Evolutionary conservation across 2,113 vertebrate species (phyloP), one percentile per base, ranked within the genome.

Genomic region (Cinclus cinclus): DNA sequence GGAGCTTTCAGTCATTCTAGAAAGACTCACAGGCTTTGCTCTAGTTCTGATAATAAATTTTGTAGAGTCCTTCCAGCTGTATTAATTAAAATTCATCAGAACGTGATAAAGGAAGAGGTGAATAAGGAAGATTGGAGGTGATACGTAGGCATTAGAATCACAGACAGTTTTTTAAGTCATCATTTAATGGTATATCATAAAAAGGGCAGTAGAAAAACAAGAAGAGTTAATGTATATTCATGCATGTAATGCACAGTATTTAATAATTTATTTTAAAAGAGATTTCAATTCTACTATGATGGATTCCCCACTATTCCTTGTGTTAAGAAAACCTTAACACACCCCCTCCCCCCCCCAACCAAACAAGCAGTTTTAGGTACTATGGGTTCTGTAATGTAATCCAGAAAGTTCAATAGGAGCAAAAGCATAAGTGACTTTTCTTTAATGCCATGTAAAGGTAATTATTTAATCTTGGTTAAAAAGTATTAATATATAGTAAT

Each of bases 1-100:
- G 63, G 75, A 93, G 47, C 82, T 88, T 97, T 93, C 87, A 86
- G 84, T 95, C 85, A 70, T 85, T 87, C 64, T 70, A 59, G 78
- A 85, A 83, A 50, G 46, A 90, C 46, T 74, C 6, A 2, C 67
- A 35, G 55, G 33, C 42, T 82, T 74, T 93, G 30, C n/a, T 91
- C 1, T 69, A 67, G 39, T 86, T 92, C 75, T 83, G 78, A 70
- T 46, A 69, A 71, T 60, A 33, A 75, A 67, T 79, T 95, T 79
- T 73, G 28, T 62, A 33, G 78, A 74, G 35, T 70, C 33, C 19
- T 92, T 95, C 80, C 30, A 80, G 47, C 33, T 86, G 47, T n/a
- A 49, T 87, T 83, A 94, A 70, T 89, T 95, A 88, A 84, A 94
- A 80, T 85, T 77, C 24, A 83, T 83, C 58, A 74, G 55, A 83